Conservation (phyloP, 2,888 invertebrate species). For the Protonemura montana region DNA sequence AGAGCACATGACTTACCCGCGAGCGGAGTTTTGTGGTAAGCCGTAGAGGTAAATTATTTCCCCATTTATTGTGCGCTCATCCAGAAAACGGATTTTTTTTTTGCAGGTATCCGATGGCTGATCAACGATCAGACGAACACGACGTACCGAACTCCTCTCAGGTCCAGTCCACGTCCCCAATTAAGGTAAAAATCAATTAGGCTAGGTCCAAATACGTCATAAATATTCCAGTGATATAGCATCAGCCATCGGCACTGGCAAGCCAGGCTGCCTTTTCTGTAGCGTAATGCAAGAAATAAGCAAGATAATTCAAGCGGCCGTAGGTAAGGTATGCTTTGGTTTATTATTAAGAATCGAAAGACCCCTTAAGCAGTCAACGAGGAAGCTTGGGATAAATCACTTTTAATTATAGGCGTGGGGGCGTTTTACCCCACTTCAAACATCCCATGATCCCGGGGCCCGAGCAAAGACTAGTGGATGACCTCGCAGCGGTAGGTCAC, state of each 20-base stretch:
- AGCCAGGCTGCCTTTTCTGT: neutral
- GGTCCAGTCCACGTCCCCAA: neutral
- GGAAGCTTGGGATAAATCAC: slow-evolving; percentile 12
- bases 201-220: neutral
- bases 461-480: neutral
- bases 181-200: slow-evolving; percentile 7
- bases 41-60: neutral
- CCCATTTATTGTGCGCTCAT: neutral
- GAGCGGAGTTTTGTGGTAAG: neutral
- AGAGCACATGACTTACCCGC: neutral
- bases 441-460: neutral
- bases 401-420: neutral
- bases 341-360: neutral
- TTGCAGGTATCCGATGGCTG: neutral
- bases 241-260: neutral
- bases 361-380: neutral
- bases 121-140: neutral
- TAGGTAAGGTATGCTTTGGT: neutral
- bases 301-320: neutral
- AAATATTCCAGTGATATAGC: neutral
- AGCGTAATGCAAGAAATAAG: neutral
- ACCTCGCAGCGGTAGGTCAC: neutral
- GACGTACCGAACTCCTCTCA: neutral
- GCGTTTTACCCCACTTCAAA: neutral
- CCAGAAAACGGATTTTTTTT: neutral